phyloP scores from a whole-genome alignment of 2,113 vertebrate species.

The Haemorhous mexicanus region DNA sequence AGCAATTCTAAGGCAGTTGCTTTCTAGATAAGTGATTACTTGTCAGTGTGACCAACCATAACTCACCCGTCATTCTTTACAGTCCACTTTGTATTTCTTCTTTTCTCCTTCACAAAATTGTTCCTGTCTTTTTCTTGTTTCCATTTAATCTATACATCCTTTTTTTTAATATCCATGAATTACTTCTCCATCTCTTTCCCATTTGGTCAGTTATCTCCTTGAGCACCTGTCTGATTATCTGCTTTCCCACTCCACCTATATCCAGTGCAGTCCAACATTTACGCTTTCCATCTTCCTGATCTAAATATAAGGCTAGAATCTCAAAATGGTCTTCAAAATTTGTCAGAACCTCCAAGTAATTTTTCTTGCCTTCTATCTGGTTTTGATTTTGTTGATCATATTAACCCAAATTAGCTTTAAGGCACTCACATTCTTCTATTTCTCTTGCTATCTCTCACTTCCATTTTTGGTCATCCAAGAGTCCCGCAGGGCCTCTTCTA shows the following conservation, averaged over 20 bases:
- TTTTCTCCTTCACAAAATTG: not conserved
- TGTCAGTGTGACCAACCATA: not conserved
- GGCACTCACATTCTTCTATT: not conserved
- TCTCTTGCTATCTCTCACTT: not conserved
- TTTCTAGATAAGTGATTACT: constrained; percentile 7
- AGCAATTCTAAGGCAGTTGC: not conserved
- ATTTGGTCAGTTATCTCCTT: not conserved
- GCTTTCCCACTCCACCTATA: not conserved
- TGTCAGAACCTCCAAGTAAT: not conserved
- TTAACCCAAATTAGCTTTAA: not conserved
- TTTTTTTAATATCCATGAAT: not conserved
- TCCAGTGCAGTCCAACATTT: not conserved
- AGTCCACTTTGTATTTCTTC: not conserved
- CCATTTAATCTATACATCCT: not conserved
- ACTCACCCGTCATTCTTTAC: not conserved
- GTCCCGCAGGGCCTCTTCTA: not conserved
- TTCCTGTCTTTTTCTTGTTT: not conserved
- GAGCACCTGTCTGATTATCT: not conserved
- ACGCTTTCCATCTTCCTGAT: not conserved
- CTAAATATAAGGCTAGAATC: not conserved
- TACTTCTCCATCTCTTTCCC: not conserved
- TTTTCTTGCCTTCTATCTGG: not conserved
- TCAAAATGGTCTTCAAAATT: not conserved
- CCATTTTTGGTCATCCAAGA: not conserved
- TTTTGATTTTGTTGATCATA: not conserved